Percentiles rank a stretch among this genome's conserved stretches.
Conservation (phyloP, 1,140 invertebrate species). For the Theocolax elegans region DNA sequence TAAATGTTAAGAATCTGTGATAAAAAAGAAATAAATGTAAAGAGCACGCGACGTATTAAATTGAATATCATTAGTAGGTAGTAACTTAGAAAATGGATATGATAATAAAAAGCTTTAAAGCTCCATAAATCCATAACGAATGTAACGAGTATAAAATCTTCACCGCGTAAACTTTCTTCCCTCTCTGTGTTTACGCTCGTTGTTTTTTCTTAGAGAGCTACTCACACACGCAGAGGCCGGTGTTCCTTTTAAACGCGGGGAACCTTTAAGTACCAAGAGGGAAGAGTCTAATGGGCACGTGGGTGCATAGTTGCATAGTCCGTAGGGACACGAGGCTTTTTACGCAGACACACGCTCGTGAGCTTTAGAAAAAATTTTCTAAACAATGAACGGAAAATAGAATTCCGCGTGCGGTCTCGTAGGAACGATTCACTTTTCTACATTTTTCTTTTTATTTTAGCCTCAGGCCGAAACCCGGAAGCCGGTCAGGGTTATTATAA, state of each 20-base stretch:
- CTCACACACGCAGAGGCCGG: conserved; percentile 18
- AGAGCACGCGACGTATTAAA: no score
- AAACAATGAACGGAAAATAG: conserved; percentile 33
- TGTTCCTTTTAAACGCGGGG: conserved; percentile 48
- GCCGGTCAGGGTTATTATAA: no score
- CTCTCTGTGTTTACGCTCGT: neutral
- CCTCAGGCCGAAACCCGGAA: neutral
- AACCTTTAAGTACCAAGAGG: conserved; percentile 50
- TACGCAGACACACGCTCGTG: no score
- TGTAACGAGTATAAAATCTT: neutral
- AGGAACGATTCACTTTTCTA: conserved; percentile 2
- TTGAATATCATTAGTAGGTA: no score
- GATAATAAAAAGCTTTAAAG: no score
- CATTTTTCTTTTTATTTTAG: neutral
- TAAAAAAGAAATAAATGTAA: no score
- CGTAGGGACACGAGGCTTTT: no score
- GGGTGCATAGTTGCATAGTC: conserved; percentile 47
- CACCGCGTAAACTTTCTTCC: neutral
- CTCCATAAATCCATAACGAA: neutral
- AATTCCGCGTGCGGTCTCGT: neutral
- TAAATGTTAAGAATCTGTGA: no score
- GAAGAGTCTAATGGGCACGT: conserved; percentile 53
- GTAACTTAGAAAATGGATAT: no score
- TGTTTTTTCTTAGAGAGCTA: neutral
- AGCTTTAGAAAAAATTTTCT: neutral